A percentile compares a stretch with the other conserved stretches of the same genome.
Conservation (phyloP, 2,888 invertebrate genomes). For the Folsomia manolachei region DNA sequence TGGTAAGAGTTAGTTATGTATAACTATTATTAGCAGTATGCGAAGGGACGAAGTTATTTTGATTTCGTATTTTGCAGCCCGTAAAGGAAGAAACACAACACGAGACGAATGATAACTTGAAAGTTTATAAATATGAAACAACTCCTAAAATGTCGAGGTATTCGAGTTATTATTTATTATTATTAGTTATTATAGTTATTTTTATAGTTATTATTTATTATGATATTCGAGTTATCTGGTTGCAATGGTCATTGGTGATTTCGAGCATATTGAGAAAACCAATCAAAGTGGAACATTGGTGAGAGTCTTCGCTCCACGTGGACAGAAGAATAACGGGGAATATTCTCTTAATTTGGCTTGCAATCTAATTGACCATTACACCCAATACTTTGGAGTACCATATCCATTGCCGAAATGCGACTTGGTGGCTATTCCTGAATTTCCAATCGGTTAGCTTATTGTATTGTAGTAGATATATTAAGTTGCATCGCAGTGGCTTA, state of each 20-base stretch:
- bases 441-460: slow-evolving; percentile 58
- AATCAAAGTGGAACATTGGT: slow-evolving; percentile 55
- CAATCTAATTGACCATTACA: slow-evolving; percentile 53
- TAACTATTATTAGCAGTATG: background rate
- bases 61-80: slow-evolving; percentile 52
- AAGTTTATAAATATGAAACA: slow-evolving; percentile 66
- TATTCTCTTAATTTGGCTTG: slow-evolving; percentile 60
- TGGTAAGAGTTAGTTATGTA: slow-evolving; percentile 61
- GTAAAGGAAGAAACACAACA: slow-evolving; percentile 53
- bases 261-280: slow-evolving; percentile 58
- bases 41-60: background rate
- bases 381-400: slow-evolving; percentile 58
- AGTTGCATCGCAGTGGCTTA: background rate
- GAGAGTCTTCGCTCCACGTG: slow-evolving; percentile 54
- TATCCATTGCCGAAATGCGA: slow-evolving; percentile 62
- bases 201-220: too few relatives aligned
- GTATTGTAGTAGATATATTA: slow-evolving; percentile 27
- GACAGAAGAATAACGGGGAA: slow-evolving; percentile 59
- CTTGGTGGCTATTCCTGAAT: slow-evolving; percentile 61
- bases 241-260: slow-evolving; percentile 61
- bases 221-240: too few relatives aligned
- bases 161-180: too few relatives aligned
- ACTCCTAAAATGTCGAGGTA: slow-evolving; percentile 61
- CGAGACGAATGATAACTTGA: slow-evolving; percentile 56
- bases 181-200: too few relatives aligned